Conservation (phyloP, 2,113 vertebrate genomes). For the Opisthocomus hoazin region DNA sequence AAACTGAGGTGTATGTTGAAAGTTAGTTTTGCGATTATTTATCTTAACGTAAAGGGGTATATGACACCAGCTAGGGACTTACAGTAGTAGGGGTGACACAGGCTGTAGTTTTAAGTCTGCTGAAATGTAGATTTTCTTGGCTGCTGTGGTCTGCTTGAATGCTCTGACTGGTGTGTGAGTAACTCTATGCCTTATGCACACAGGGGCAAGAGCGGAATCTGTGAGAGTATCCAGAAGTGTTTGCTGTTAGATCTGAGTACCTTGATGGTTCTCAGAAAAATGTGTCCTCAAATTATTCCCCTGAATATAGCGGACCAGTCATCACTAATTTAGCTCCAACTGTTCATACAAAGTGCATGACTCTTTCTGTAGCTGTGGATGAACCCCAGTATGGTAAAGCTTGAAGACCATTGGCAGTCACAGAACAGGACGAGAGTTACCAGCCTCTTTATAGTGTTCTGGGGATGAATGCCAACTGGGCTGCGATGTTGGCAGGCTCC, state of each 20-base stretch:
- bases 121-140: slow-evolving; percentile 32
- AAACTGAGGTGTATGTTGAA: slow-evolving; percentile 36
- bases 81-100: neutral
- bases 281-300: neutral
- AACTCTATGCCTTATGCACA: neutral
- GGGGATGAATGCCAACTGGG: neutral
- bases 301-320: neutral
- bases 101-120: neutral
- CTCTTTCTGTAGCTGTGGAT: neutral
- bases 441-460: neutral
- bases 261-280: neutral
- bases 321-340: neutral
- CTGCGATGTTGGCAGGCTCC: neutral
- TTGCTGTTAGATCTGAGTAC: neutral
- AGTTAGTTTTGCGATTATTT: slow-evolving; percentile 60
- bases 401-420: neutral
- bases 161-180: neutral
- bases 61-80: slow-evolving; percentile 22
- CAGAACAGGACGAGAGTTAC: neutral
- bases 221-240: neutral
- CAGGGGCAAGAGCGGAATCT: neutral
- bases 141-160: neutral
- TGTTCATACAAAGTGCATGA: neutral
- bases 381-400: neutral
- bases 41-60: slow-evolving; percentile 34